Evolutionary conservation across 2,888 invertebrate species (phyloP).

Genomic region (Sycophila texana): DNA sequence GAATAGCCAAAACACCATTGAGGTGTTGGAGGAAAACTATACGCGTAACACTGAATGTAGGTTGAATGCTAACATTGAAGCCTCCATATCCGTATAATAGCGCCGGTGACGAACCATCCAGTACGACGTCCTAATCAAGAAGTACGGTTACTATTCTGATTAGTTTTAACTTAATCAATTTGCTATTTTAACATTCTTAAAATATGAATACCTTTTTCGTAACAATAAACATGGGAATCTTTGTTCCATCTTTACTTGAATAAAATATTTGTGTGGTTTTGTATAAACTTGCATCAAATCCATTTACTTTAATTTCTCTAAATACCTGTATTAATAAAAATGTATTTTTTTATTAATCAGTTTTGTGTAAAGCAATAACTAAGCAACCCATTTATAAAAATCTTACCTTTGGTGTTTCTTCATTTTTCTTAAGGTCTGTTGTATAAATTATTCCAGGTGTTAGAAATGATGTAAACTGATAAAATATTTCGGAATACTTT

Average conservation of each 20-base stretch:
- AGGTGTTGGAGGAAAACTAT: constrained; percentile 93
- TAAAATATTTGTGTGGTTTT: constrained; percentile 95
- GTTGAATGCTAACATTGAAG: constrained; percentile 94
- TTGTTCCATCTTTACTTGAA: constrained; percentile 92
- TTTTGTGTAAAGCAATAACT: constrained; percentile 18
- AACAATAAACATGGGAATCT: constrained; percentile 97
- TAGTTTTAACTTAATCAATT: background rate
- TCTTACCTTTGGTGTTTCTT: constrained; percentile 70
- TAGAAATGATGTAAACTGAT: constrained; percentile 94
- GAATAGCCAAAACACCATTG: constrained; percentile 91
- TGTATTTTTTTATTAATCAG: background rate
- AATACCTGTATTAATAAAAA: constrained; percentile 79
- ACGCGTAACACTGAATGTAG: constrained; percentile 91
- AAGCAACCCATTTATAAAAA: constrained; percentile 30
- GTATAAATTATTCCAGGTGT: constrained; percentile 92
- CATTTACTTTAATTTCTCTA: constrained; percentile 90
- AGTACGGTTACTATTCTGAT: background rate
- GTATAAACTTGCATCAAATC: constrained; percentile 87
- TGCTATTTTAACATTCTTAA: constrained; percentile 2
- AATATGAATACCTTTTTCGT: constrained; percentile 81
- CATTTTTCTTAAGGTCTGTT: constrained; percentile 85
- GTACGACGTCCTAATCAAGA: constrained; percentile 79
- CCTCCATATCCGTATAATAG: constrained; percentile 98
- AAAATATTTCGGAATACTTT: constrained; percentile 92
- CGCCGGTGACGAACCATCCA: constrained; percentile 87